Evolutionary conservation across 1,140 invertebrate genomes (phyloP).

Genomic region (Psilanteris sp.): DNA sequence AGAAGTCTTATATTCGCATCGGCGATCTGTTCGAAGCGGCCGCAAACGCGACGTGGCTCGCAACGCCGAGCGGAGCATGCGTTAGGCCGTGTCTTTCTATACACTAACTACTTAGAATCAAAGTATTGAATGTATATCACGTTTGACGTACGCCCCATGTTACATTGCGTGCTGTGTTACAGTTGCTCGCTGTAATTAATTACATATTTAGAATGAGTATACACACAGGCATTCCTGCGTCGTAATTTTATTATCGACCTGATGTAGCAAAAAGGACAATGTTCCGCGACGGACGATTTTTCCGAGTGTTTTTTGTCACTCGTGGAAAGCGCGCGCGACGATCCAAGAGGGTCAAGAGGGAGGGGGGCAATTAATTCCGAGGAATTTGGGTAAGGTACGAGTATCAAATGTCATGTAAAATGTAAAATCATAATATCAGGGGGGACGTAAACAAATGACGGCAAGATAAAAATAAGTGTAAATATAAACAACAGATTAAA

Average conservation of each 20-base stretch:
- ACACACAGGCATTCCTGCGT: slow-evolving; percentile 28
- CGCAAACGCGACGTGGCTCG: slow-evolving; percentile 7
- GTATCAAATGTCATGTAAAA: too few relatives aligned
- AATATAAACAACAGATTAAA: too few relatives aligned
- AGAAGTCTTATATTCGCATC: slow-evolving; percentile 4
- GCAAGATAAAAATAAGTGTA: too few relatives aligned
- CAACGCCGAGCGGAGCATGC: slow-evolving; percentile 24
- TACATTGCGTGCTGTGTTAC: slow-evolving; percentile 63
- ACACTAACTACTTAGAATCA: slow-evolving; percentile 63
- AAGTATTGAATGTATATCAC: slow-evolving; percentile 67
- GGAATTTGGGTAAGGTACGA: too few relatives aligned
- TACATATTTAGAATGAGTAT: slow-evolving; percentile 50
- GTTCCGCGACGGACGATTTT: background rate
- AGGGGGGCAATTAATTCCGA: too few relatives aligned
- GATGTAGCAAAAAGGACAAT: slow-evolving; percentile 16
- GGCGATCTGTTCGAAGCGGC: slow-evolving; percentile 5
- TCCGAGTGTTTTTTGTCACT: background rate
- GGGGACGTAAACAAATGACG: too few relatives aligned
- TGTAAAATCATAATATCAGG: too few relatives aligned
- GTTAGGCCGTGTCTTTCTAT: slow-evolving; percentile 41
- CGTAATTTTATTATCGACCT: slow-evolving; percentile 36
- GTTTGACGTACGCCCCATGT: slow-evolving; percentile 65
- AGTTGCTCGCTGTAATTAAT: slow-evolving; percentile 53
- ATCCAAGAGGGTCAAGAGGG: too few relatives aligned
- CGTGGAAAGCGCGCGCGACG: too few relatives aligned